These are phyloP conservation scores for Euspilapteryx auroguttella DNA, from an alignment of 2,888 invertebrate genomes.

Conservation along the genomic window DNA sequence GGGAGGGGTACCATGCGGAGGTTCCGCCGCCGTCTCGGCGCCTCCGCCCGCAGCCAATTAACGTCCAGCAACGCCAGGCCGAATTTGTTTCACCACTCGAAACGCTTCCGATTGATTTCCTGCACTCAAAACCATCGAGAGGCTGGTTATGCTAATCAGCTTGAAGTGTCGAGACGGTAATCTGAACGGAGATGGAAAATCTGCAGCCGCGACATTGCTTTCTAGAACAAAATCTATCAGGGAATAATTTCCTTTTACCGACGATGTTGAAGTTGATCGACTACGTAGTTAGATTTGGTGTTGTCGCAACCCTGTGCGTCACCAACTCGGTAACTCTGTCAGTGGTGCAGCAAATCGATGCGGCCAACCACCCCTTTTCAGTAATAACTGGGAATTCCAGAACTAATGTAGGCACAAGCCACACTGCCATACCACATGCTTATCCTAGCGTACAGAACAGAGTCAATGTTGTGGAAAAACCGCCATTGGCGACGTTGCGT, in stretches of 20 bases:
- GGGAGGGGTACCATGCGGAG: slow-evolving; percentile 51
- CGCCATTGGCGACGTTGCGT: slow-evolving; percentile 31
- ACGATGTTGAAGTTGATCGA: too few species aligned
- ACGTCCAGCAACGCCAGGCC: slow-evolving; percentile 49
- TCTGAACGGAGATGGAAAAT: too few species aligned
- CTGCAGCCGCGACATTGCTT: too few species aligned
- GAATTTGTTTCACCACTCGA: slow-evolving; percentile 52
- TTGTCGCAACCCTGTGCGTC: slow-evolving; percentile 41
- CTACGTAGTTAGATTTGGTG: too few species aligned
- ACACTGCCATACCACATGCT: too few species aligned
- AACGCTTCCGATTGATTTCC: slow-evolving; percentile 57
- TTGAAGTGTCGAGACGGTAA: too few species aligned
- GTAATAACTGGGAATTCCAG: slow-evolving; percentile 54
- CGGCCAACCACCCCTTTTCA: slow-evolving; percentile 53
- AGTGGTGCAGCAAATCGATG: slow-evolving; percentile 45
- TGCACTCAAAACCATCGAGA: slow-evolving; percentile 28
- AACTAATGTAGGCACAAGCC: too few species aligned
- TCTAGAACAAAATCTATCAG: too few species aligned
- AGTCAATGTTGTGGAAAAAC: too few species aligned
- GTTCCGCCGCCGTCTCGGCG: slow-evolving; percentile 60
- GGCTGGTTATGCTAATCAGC: too few species aligned
- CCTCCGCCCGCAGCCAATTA: slow-evolving; percentile 61
- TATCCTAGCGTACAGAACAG: too few species aligned
- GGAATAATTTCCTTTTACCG: too few species aligned
- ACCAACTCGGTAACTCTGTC: slow-evolving; percentile 29